phyloP scores from a whole-genome alignment of 2,797 vertebrate species.

The Steatocranus sp. region DNA sequence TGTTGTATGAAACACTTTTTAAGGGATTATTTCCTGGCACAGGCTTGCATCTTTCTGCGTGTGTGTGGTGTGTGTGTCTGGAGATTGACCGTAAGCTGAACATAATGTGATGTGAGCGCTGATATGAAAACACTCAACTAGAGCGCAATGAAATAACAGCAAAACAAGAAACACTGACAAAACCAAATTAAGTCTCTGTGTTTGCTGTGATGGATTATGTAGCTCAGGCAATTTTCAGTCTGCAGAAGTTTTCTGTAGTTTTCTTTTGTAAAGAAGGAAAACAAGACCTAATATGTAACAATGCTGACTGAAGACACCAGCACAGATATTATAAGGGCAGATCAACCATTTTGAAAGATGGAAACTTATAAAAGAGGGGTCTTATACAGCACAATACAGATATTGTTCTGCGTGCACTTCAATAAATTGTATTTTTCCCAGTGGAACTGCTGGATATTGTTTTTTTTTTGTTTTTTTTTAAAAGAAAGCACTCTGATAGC shows the following conservation, averaged over 20 bases:
- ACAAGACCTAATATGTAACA: conserved; percentile 1
- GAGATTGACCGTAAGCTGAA: conserved; percentile 51
- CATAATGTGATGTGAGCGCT: conserved; percentile 52
- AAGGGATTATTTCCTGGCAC: conserved; percentile 16
- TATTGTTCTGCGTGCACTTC: neutral
- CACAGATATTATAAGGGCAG: neutral
- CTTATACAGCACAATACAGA: neutral
- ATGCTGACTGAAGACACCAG: conserved; percentile 5
- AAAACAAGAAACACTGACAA: conserved; percentile 60
- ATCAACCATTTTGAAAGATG: conserved; percentile 8
- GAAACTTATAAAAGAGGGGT: conserved; percentile 6
- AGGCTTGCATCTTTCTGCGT: neutral
- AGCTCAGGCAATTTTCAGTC: conserved; percentile 35
- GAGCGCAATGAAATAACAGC: conserved; percentile 45
- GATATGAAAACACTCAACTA: conserved; percentile 59
- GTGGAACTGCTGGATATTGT: conserved; percentile 17
- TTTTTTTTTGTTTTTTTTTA: accelerated
- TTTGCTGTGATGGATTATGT: conserved; percentile 56
- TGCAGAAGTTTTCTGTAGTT: conserved; percentile 7
- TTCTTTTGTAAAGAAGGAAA: neutral
- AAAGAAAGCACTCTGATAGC: conserved; percentile 1
- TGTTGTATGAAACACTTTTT: neutral
- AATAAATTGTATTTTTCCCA: conserved; percentile 22
- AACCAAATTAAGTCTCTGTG: conserved; percentile 63
- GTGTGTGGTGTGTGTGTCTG: neutral